phyloP scores from a whole-genome alignment of 2,113 vertebrate genomes.

The Urocitellus parryii region DNA sequence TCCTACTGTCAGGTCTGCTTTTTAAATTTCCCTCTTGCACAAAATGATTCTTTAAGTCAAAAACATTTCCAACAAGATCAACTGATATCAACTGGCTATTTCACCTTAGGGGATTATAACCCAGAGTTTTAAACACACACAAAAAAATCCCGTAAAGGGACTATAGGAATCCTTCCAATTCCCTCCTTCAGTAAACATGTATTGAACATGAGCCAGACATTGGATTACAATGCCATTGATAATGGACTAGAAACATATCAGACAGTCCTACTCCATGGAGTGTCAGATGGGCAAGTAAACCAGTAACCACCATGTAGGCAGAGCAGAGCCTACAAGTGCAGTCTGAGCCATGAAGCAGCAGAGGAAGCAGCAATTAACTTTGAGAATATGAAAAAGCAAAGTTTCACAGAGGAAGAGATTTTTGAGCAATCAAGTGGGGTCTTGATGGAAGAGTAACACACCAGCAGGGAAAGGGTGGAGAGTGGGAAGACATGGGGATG shows the following conservation, averaged over 20 bases:
- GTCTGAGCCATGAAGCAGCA: neutral
- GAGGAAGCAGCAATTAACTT: neutral
- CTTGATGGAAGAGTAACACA: neutral
- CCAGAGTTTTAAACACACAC: neutral
- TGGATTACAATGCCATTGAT: neutral
- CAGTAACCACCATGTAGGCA: neutral
- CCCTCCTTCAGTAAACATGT: neutral
- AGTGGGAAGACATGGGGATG: neutral
- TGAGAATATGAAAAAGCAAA: neutral
- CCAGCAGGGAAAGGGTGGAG: neutral
- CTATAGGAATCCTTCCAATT: neutral
- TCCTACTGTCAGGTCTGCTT: neutral
- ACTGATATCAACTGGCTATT: slow-evolving; percentile 9
- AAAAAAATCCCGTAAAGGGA: neutral
- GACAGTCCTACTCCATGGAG: no score
- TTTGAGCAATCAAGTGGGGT: neutral
- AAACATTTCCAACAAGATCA: slow-evolving; percentile 22
- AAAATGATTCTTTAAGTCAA: slow-evolving; percentile 24
- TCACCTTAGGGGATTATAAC: slow-evolving; percentile 14
- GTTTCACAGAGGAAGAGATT: neutral
- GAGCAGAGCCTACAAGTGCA: neutral
- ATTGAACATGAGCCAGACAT: neutral
- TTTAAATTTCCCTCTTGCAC: slow-evolving; percentile 35
- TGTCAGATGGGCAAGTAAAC: neutral
- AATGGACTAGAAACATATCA: neutral